Evolutionary conservation across 2,113 vertebrate genomes (phyloP), one percentile per base, ranked within the genome.

Genomic region (Lampris incognitus): DNA sequence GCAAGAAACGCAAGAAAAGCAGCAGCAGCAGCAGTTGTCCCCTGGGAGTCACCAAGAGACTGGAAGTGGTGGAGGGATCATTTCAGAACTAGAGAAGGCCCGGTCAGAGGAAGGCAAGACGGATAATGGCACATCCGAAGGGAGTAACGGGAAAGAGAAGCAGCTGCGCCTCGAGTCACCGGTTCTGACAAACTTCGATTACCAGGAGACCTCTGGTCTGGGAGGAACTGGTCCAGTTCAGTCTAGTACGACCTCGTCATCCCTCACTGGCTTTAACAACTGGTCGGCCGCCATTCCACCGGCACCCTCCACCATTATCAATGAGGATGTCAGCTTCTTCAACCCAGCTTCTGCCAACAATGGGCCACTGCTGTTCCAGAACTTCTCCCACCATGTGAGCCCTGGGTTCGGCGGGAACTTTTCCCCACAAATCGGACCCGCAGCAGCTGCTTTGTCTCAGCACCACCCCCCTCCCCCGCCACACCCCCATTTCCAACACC

Each of bases 311-410:
- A 96, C 97, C 78, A 97, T 99, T 84, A 97, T 99, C 88, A 98
- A 97, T 10, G 98, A 99, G 93, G 98, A 99, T 81, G 97, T 98
- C 82, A 97, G 97, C 90, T 99, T 99, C 93, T 99, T 99, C 87
- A 98, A 98, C 92, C 96, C 98, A 37, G 93, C 97, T 66, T 97
- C 97, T 4, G 97, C 97, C 90, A 99, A 95, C 93, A 99, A 97
- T 54, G 98, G 97, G 89, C 96, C 98, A 85, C 92, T 99, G 92
- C 95, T 99, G 85, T 99, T 99, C 92, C 98, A 99, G 92, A 99
- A 99, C 96, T 99, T 99, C 86, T 97, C 98, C 46, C 98, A 99
- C 84, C 97, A 99, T 0, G 97, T 99, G 87, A 97, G 98, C 87
- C 97, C 98, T 55, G 97, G 97, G 70, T 99, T 99, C 56, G 97